Conservation (phyloP, 1,140 invertebrate genomes). For the Aleiodes sp. region DNA sequence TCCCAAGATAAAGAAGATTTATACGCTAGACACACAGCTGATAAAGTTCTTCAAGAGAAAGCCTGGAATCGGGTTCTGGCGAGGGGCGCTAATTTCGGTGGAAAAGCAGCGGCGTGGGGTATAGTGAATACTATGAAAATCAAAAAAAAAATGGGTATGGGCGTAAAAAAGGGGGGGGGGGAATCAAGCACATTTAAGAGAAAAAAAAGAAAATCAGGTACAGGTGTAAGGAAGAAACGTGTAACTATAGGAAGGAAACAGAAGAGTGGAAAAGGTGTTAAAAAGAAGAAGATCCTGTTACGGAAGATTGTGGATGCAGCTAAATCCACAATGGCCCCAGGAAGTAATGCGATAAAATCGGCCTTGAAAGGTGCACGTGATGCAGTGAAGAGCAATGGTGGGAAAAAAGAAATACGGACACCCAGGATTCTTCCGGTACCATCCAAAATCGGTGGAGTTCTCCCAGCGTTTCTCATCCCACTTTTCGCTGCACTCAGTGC, state of each 20-base stretch:
- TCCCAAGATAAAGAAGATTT: background rate
- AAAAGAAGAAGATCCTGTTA: background rate
- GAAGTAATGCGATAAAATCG: background rate
- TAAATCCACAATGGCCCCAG: background rate
- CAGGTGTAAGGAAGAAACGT: background rate
- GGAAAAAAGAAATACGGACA: background rate
- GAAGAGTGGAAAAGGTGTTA: background rate
- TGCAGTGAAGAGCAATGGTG: slow-evolving; percentile 30
- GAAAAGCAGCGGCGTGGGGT: background rate
- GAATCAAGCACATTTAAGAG: background rate
- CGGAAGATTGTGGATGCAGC: no score
- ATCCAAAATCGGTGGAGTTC: slow-evolving; percentile 28
- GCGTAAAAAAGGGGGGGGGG: slow-evolving; percentile 22
- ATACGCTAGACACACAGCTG: background rate
- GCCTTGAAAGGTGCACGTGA: slow-evolving; percentile 38
- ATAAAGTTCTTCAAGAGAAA: background rate
- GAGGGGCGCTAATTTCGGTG: background rate
- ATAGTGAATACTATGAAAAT: slow-evolving; percentile 32
- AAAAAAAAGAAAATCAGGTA: no score
- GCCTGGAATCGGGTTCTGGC: slow-evolving; percentile 14
- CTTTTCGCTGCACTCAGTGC: slow-evolving; percentile 39
- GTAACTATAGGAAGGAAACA: background rate
- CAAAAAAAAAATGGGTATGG: slow-evolving; percentile 40
- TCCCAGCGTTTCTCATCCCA: slow-evolving; percentile 29
- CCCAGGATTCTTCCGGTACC: slow-evolving; percentile 34